phyloP scores from a whole-genome alignment of 2,888 invertebrate species.

The Seira ritae region DNA sequence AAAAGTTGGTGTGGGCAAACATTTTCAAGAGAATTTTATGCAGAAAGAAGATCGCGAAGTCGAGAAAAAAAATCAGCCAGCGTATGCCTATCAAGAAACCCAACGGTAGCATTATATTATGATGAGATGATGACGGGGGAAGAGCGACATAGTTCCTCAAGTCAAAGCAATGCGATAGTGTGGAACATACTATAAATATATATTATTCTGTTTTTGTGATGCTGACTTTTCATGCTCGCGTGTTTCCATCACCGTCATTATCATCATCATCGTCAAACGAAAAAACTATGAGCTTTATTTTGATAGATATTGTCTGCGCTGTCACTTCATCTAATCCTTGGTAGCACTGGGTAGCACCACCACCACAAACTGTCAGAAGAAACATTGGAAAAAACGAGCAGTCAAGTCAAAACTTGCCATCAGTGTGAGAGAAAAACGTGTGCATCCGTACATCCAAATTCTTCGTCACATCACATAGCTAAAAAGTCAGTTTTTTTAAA shows the following conservation, averaged over 20 bases:
- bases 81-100: background rate
- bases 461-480: no score
- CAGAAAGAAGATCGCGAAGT: background rate
- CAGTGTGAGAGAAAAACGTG: background rate
- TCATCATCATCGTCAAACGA: background rate
- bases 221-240: background rate
- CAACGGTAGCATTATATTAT: background rate
- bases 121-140: conserved; percentile 10
- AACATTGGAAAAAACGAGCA: background rate
- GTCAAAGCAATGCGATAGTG: conserved; percentile 2
- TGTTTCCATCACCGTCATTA: background rate
- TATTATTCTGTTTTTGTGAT: background rate
- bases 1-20: no score
- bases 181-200: background rate
- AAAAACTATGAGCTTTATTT: conserved; percentile 9
- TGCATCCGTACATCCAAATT: no score
- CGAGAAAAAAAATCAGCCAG: no score
- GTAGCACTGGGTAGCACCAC: background rate
- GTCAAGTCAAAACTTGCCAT: background rate
- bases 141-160: conserved; percentile 15
- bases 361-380: conserved; percentile 11
- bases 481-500: no score
- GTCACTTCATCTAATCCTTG: background rate
- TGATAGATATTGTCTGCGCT: conserved; percentile 13
- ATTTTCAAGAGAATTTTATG: background rate